Evolutionary conservation across 2,113 vertebrate species (phyloP).

Genomic region (Aleadryas rufinucha): DNA sequence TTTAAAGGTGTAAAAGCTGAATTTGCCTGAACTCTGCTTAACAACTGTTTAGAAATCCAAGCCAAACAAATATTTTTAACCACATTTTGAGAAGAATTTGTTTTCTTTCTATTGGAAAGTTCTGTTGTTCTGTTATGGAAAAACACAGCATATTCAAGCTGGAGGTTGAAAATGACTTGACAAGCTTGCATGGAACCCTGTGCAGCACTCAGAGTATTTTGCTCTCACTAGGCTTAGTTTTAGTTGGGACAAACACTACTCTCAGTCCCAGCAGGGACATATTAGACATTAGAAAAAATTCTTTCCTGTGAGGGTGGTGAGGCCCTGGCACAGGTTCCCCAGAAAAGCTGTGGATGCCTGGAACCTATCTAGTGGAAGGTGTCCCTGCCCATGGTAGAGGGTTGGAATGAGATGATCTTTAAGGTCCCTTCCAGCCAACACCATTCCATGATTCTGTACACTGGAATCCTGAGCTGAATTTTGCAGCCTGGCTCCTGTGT

Average conservation of each 20-base stretch:
- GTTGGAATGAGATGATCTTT: not conserved
- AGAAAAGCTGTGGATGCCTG: not conserved
- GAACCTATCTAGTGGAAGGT: not conserved
- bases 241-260: not conserved
- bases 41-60: not conserved
- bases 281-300: not conserved
- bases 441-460: fast-evolving
- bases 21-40: not conserved
- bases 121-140: not conserved
- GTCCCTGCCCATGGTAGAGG: not conserved
- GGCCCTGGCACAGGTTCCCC: not conserved
- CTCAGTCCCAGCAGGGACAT: not conserved
- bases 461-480: not conserved
- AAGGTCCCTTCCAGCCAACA: not conserved
- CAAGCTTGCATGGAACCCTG: not conserved
- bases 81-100: not conserved
- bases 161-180: not conserved
- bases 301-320: not conserved
- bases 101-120: not conserved
- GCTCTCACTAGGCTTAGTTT: not conserved
- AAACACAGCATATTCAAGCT: not conserved
- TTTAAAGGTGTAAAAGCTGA: not conserved
- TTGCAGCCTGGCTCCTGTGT: not conserved
- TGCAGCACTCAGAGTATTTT: not conserved
- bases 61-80: not conserved